Conservation (phyloP, 2,113 vertebrate species). For the Tragelaphus strepsiceros region DNA sequence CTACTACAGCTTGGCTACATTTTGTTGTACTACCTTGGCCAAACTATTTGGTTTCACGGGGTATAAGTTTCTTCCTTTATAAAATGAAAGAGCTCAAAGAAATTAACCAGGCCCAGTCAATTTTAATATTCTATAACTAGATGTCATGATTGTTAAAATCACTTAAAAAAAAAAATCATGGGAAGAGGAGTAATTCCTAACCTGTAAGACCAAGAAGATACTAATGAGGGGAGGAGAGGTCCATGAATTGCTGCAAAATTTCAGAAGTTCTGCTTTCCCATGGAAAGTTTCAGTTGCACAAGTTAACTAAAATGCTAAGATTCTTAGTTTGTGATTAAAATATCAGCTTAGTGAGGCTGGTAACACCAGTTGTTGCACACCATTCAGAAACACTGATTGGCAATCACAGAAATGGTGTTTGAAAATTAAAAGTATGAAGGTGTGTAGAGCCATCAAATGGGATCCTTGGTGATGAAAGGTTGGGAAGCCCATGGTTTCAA, state of each 20-base stretch:
- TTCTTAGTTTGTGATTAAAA: conserved; percentile 7
- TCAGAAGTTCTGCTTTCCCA: neutral
- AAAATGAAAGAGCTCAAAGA: conserved; percentile 25
- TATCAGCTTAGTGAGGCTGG: neutral
- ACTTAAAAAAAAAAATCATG: neutral
- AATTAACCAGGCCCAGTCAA: neutral
- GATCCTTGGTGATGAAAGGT: neutral
- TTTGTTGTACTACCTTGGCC: neutral
- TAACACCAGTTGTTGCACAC: neutral
- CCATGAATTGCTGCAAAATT: neutral
- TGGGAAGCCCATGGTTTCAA: neutral
- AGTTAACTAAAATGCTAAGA: neutral
- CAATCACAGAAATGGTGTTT: neutral
- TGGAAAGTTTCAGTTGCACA: neutral
- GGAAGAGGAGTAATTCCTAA: neutral
- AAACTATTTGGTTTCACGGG: neutral
- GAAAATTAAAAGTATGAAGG: conserved; percentile 7
- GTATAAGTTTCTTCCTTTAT: neutral
- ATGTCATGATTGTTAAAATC: neutral
- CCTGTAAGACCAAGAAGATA: neutral
- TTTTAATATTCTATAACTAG: conserved; percentile 30
- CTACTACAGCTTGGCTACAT: neutral
- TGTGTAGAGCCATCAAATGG: neutral
- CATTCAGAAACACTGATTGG: neutral
- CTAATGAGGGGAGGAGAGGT: neutral